Evolutionary conservation across 2,888 invertebrate species (phyloP).

Genomic region (Allacma fusca): DNA sequence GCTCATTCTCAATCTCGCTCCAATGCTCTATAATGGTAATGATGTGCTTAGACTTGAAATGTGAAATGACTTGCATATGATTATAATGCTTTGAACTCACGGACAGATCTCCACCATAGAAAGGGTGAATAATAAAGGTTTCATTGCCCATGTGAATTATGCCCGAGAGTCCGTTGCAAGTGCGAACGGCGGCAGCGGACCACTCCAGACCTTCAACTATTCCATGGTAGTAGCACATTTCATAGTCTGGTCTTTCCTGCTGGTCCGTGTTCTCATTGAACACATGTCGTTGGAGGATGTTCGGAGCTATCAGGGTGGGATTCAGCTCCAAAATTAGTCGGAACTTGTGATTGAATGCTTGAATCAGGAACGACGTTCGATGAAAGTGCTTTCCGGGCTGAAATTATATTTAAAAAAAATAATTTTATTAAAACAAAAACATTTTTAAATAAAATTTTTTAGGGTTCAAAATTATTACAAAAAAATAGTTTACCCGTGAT

Average conservation of each 20-base stretch:
- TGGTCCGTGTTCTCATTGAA: constrained; percentile 85
- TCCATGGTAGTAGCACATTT: constrained; percentile 99
- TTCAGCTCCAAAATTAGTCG: constrained; percentile 95
- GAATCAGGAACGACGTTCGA: constrained; percentile 92
- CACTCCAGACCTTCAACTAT: constrained; percentile 96
- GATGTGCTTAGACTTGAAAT: too few species aligned
- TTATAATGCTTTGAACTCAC: too few species aligned
- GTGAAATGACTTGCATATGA: too few species aligned
- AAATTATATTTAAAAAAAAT: constrained; percentile 63
- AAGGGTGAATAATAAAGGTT: constrained; percentile 97
- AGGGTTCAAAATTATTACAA: background rate
- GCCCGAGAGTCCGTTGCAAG: constrained; percentile 96
- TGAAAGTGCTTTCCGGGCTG: constrained; percentile 94
- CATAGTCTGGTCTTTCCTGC: constrained; percentile 64
- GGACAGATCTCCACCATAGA: constrained; percentile 95
- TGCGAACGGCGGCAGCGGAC: constrained; percentile 95
- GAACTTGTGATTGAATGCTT: constrained; percentile 96
- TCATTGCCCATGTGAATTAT: constrained; percentile 98
- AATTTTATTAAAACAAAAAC: too few species aligned
- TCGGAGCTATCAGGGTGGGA: constrained; percentile 81
- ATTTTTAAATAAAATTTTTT: too few species aligned
- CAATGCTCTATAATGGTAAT: too few species aligned
- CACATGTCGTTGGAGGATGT: constrained; percentile 89
- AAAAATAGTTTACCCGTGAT: constrained; percentile 54
- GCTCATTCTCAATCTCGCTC: too few species aligned